phyloP scores from a whole-genome alignment of 2,888 invertebrate genomes.

The Syrista parreyssii region DNA sequence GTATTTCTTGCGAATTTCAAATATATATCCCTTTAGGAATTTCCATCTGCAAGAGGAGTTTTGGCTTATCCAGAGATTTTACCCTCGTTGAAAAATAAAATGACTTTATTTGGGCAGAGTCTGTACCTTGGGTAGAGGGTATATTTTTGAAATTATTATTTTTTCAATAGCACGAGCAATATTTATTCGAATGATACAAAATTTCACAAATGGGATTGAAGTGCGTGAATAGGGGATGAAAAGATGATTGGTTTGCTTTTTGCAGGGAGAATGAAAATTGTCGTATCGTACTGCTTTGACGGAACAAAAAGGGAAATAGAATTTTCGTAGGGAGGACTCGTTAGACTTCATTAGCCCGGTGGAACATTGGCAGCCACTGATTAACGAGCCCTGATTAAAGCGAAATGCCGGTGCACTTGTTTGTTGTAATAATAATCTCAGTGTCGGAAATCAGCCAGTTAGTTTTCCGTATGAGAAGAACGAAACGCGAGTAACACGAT shows the following conservation, averaged over 20 bases:
- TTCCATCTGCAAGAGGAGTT: not conserved
- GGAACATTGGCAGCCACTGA: constrained; percentile 44
- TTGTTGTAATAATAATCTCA: not conserved
- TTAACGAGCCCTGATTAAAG: constrained; percentile 46
- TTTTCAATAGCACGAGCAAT: no score
- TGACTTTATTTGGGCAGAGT: no score
- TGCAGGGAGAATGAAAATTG: no score
- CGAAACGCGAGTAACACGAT: no score
- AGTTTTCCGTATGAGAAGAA: not conserved
- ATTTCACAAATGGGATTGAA: no score
- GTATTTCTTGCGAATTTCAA: not conserved
- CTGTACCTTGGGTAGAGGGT: no score
- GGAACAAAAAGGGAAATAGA: constrained; percentile 18
- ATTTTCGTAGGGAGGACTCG: constrained; percentile 17
- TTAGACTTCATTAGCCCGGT: constrained; percentile 37
- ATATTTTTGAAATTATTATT: no score
- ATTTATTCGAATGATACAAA: no score
- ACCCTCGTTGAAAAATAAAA: not conserved
- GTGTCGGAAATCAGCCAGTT: not conserved
- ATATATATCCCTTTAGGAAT: not conserved
- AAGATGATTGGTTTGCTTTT: no score
- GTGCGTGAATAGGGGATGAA: no score
- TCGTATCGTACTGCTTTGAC: no score
- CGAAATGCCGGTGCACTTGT: constrained; percentile 8
- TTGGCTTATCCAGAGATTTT: not conserved